A percentile compares a stretch with the other conserved stretches of the same genome.
phyloP scores from a whole-genome alignment of 2,888 invertebrate species.

The Lochmaea crataegi region DNA sequence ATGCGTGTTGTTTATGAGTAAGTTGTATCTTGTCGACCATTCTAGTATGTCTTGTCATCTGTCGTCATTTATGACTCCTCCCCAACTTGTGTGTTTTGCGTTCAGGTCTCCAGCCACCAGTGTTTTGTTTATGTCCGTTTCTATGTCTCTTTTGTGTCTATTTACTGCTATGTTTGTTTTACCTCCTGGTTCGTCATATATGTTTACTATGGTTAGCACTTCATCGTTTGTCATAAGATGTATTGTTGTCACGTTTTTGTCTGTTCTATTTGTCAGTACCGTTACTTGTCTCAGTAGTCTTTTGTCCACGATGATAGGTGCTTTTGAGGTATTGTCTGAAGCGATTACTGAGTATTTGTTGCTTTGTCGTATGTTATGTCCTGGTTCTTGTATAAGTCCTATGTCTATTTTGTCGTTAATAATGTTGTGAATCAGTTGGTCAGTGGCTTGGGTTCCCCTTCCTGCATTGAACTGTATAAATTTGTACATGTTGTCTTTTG shows the following conservation, averaged over 20 bases:
- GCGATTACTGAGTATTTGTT: neutral
- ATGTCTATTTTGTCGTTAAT: neutral
- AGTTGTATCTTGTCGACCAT: slow-evolving; percentile 2
- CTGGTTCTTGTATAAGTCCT: slow-evolving; percentile 5
- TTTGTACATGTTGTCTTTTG: too few relatives aligned
- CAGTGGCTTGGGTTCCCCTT: neutral
- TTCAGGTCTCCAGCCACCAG: slow-evolving; percentile 21
- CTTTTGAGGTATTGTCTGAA: neutral
- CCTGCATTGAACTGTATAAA: slow-evolving; percentile 1
- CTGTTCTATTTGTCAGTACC: neutral
- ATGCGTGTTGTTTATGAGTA: slow-evolving; percentile 5
- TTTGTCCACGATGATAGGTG: neutral
- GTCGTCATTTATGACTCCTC: slow-evolving; percentile 1
- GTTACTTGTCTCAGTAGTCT: neutral
- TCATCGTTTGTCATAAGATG: neutral
- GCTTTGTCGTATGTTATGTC: neutral
- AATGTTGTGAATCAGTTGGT: slow-evolving; percentile 5
- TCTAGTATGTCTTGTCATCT: slow-evolving; percentile 24
- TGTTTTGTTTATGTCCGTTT: neutral
- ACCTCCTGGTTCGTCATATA: neutral
- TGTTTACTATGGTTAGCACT: neutral
- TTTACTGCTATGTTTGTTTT: slow-evolving; percentile 33
- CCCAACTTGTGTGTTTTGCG: slow-evolving; percentile 21
- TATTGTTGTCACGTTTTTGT: slow-evolving; percentile 6
- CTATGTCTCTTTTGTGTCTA: slow-evolving; percentile 2